These are phyloP conservation scores for Catalaphyllia jardinei DNA, from an alignment of 64 coral and sea anemone genomes.

Conservation along the genomic window DNA sequence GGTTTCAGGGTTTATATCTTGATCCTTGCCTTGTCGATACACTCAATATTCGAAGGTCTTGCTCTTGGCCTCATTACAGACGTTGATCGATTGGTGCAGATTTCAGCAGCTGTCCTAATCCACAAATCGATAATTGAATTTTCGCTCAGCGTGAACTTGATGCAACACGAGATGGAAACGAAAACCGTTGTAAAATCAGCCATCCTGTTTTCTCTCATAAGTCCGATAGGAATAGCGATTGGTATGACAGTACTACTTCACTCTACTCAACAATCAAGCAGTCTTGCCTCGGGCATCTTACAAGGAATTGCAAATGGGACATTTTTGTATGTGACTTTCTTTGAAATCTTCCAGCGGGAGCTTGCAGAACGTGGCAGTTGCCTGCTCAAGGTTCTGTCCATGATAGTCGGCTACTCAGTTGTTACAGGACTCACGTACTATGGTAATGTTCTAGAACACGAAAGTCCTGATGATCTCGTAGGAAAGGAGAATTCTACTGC, in stretches of 20 bases:
- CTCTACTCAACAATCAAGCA: slow-evolving; percentile 48
- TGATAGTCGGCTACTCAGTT: slow-evolving; percentile 76
- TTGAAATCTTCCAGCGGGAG: slow-evolving; percentile 92
- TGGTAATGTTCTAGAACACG: slow-evolving; percentile 54
- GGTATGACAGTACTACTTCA: slow-evolving; percentile 76
- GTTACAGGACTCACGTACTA: slow-evolving; percentile 74
- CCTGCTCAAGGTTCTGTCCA: slow-evolving; percentile 79
- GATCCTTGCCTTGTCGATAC: slow-evolving; percentile 80
- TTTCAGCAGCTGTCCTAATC: slow-evolving; percentile 74
- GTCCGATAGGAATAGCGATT: slow-evolving; percentile 66
- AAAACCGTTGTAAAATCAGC: slow-evolving; percentile 53
- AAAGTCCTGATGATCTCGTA: neutral
- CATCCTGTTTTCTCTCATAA: slow-evolving; percentile 79
- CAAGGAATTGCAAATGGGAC: slow-evolving; percentile 96
- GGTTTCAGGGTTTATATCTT: slow-evolving; percentile 77
- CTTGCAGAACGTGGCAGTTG: slow-evolving; percentile 57
- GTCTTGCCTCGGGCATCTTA: slow-evolving; percentile 67
- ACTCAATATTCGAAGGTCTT: slow-evolving; percentile 92
- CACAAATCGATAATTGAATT: slow-evolving; percentile 93
- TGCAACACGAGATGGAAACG: slow-evolving; percentile 78
- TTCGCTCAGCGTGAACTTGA: slow-evolving; percentile 75
- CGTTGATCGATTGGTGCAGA: slow-evolving; percentile 56
- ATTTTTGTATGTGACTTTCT: slow-evolving; percentile 95
- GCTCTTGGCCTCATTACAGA: slow-evolving; percentile 82
- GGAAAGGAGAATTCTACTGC: neutral